Percentiles rank a stretch among this genome's conserved stretches.
These are phyloP conservation scores for Melanotaenia duboulayi DNA, from an alignment of 2,113 vertebrate genomes.

Conservation along the genomic window DNA sequence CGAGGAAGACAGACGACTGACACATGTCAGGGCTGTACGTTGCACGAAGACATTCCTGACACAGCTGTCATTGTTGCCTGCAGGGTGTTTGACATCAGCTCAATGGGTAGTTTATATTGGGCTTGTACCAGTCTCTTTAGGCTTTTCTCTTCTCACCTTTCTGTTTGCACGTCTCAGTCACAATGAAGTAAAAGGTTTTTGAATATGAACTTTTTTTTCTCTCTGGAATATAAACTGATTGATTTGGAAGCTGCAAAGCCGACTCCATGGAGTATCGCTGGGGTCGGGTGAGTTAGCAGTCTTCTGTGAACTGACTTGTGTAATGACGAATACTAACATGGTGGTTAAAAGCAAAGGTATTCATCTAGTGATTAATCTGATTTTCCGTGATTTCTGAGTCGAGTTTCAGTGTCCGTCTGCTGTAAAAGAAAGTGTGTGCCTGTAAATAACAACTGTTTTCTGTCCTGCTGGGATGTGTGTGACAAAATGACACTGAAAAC, in stretches of 20 bases:
- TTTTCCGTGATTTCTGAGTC: neutral
- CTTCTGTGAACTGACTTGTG: neutral
- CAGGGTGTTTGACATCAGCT: slow-evolving; percentile 34
- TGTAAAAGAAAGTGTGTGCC: neutral
- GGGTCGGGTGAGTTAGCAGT: slow-evolving; percentile 34
- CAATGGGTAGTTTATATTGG: slow-evolving; percentile 41
- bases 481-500: neutral
- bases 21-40: slow-evolving; percentile 9
- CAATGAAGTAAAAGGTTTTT: neutral
- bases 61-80: slow-evolving; percentile 60
- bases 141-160: neutral
- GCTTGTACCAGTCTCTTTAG: slow-evolving; percentile 14
- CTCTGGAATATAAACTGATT: slow-evolving; percentile 18
- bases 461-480: too few relatives aligned
- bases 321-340: neutral
- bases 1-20: neutral
- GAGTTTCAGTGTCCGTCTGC: neutral
- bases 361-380: too few relatives aligned
- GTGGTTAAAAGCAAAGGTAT: neutral
- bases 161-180: neutral
- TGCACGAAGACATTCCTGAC: slow-evolving; percentile 49
- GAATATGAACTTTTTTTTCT: neutral
- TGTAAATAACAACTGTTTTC: too few relatives aligned
- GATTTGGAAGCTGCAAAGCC: slow-evolving; percentile 4
- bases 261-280: slow-evolving; percentile 7